Evolutionary conservation across 1,140 invertebrate genomes (phyloP).

Genomic region (Eupristina koningsbergeri): DNA sequence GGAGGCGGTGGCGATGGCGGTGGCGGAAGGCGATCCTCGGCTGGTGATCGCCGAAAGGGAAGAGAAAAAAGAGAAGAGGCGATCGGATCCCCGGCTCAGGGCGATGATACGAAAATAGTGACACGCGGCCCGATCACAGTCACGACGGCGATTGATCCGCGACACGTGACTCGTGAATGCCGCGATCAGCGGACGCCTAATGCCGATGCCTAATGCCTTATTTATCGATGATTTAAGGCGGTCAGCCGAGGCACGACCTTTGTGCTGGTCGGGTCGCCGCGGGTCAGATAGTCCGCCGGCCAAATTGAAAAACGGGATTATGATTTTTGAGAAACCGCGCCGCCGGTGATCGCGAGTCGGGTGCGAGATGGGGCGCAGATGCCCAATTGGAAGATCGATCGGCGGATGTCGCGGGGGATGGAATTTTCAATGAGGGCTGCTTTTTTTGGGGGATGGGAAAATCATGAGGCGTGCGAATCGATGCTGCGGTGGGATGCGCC

Average conservation of each 20-base stretch:
- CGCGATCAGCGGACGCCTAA: conserved; percentile 69
- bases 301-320: conserved; percentile 52
- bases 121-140: conserved; percentile 68
- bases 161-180: conserved; percentile 72
- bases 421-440: conserved; percentile 30
- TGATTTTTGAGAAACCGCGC: conserved; percentile 12
- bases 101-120: conserved; percentile 72
- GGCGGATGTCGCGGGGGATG: conserved; percentile 1
- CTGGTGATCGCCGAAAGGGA: neutral
- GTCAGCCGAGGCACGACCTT: conserved; percentile 53
- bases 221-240: conserved; percentile 70
- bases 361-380: neutral
- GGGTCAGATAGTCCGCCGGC: neutral
- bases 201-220: conserved; percentile 67
- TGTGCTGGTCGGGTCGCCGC: neutral
- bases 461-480: conserved; percentile 35
- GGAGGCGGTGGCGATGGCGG: too few species aligned
- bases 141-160: conserved; percentile 69
- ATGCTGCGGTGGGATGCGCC: neutral
- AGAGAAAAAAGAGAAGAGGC: neutral
- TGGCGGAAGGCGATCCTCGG: neutral
- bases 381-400: conserved; percentile 42
- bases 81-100: conserved; percentile 29
- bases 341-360: neutral
- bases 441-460: conserved; percentile 42